phyloP scores from a whole-genome alignment of 2,113 vertebrate species.

The Geococcyx californianus region DNA sequence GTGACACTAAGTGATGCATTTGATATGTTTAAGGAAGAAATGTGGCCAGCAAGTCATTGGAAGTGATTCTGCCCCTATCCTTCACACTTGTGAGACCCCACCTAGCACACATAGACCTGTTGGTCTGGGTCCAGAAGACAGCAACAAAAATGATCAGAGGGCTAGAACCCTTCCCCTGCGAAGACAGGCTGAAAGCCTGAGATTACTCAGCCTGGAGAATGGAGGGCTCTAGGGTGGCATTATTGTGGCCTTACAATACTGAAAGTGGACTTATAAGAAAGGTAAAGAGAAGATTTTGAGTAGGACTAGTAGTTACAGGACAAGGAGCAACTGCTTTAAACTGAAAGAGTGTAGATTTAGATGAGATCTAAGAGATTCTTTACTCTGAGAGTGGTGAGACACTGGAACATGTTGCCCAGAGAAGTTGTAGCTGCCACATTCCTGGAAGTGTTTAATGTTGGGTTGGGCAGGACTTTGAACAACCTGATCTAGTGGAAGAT shows the following conservation, averaged over 20 bases:
- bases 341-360: background rate
- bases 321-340: background rate
- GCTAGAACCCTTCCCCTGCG: background rate
- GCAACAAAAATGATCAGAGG: background rate
- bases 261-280: background rate
- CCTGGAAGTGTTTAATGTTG: background rate
- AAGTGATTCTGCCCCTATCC: background rate
- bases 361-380: background rate
- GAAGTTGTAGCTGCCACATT: background rate
- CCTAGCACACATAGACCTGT: background rate
- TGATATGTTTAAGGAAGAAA: background rate
- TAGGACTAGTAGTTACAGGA: accelerated
- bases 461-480: background rate
- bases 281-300: background rate
- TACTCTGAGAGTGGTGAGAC: background rate
- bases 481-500: background rate
- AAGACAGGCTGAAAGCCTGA: background rate
- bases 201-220: background rate
- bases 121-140: background rate
- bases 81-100: background rate
- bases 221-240: background rate
- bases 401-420: background rate
- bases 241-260: background rate
- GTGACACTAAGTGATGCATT: background rate
- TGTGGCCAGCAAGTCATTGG: accelerated